Conservation (phyloP, 2,888 invertebrate species). For the Tanypteryx hageni region DNA sequence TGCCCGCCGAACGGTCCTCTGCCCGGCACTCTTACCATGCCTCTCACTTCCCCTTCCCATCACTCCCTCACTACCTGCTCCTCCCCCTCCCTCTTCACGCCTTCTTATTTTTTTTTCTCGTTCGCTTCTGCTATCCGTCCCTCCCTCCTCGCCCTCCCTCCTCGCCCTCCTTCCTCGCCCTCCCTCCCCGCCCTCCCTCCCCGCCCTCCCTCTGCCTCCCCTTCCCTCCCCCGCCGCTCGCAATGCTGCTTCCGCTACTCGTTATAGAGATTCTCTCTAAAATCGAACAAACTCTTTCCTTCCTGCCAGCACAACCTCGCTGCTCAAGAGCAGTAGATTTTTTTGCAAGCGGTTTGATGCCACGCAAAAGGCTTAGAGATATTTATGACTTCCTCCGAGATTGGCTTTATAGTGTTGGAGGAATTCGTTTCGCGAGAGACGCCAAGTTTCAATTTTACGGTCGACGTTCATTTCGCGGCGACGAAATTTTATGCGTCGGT, state of each 20-base stretch:
- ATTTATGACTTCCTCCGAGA: slow-evolving; percentile 21
- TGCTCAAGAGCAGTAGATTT: not conserved
- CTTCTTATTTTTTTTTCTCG: not conserved
- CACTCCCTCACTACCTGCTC: no score
- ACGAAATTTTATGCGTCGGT: not conserved
- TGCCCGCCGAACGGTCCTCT: slow-evolving; percentile 50
- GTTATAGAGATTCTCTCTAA: slow-evolving; percentile 26
- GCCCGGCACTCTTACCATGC: not conserved
- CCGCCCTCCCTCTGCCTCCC: not conserved
- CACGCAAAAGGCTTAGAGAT: not conserved
- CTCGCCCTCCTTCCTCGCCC: not conserved
- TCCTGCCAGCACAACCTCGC: slow-evolving; percentile 13
- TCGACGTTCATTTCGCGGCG: not conserved
- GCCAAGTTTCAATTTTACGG: not conserved
- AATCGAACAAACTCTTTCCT: slow-evolving; percentile 10
- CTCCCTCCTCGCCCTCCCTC: not conserved
- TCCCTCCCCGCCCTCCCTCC: no score
- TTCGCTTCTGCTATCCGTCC: not conserved
- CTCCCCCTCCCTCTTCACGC: not conserved
- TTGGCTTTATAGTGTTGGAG: slow-evolving; percentile 4
- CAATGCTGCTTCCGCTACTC: slow-evolving; percentile 22
- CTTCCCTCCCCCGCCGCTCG: not conserved
- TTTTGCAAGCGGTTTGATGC: not conserved
- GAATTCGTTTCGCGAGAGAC: not conserved
- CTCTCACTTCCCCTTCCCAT: not conserved